A percentile compares a stretch with the other conserved stretches of the same genome.
Conservation (phyloP, 2,797 vertebrate species). For the Crenuchus spilurus region DNA sequence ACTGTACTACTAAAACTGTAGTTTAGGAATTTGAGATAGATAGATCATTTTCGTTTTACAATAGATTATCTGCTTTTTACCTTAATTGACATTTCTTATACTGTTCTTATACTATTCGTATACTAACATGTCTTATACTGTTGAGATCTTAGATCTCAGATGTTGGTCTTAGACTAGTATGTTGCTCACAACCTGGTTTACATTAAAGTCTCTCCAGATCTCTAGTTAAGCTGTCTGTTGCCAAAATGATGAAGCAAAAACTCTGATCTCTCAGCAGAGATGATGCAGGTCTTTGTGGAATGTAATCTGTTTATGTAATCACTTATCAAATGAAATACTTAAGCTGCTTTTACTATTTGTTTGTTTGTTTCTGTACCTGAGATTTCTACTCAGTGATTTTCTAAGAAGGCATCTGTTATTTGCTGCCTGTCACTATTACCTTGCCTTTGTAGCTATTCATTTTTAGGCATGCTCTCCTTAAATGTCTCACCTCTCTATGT, state of each 20-base stretch:
- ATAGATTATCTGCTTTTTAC: too few relatives aligned
- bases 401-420: conserved; percentile 1
- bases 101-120: too few relatives aligned
- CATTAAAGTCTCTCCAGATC: neutral
- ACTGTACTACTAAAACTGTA: too few relatives aligned
- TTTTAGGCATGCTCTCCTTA: conserved; percentile 42
- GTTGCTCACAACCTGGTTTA: neutral
- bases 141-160: too few relatives aligned
- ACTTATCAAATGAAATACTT: neutral
- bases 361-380: neutral
- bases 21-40: too few relatives aligned
- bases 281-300: conserved; percentile 34
- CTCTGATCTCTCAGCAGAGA: neutral
- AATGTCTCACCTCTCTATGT: conserved; percentile 28
- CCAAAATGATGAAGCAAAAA: neutral
- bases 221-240: neutral
- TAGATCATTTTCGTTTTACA: too few relatives aligned
- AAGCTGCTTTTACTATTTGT: neutral
- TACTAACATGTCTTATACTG: too few relatives aligned
- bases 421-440: conserved; percentile 55
- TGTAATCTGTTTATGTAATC: neutral
- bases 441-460: conserved; percentile 29
- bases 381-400: neutral
- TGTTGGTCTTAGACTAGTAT: neutral
- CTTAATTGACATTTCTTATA: too few relatives aligned